Evolutionary conservation across 2,888 invertebrate species (phyloP).

Genomic region (Stegophylla sp.): DNA sequence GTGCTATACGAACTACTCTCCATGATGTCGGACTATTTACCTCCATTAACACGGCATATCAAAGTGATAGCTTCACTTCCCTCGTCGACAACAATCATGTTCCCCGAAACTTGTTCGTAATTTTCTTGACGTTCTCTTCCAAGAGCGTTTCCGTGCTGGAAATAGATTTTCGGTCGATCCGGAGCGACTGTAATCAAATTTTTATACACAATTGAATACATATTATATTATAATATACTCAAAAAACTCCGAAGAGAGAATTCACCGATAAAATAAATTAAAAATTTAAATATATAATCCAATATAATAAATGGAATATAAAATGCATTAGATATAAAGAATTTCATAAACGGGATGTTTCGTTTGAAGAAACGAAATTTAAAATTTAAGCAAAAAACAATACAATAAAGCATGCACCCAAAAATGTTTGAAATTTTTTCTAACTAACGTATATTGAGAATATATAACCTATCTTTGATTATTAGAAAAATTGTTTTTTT

Average conservation of each 20-base stretch:
- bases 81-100: constrained; percentile 37
- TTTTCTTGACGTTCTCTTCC: constrained; percentile 27
- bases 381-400: no score
- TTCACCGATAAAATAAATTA: not conserved
- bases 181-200: constrained; percentile 38
- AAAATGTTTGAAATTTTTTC: no score
- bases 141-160: not conserved
- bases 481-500: no score
- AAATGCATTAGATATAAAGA: no score
- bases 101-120: constrained; percentile 18
- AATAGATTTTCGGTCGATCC: constrained; percentile 22
- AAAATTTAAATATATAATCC: no score
- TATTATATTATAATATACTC: not conserved
- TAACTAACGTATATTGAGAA: no score
- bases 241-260: not conserved
- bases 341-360: no score
- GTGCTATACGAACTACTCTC: not conserved
- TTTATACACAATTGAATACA: not conserved
- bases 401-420: no score
- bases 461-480: no score
- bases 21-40: not conserved
- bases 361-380: no score
- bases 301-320: no score
- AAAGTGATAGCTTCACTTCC: constrained; percentile 15
- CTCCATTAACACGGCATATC: constrained; percentile 39